A percentile compares a stretch with the other conserved stretches of the same genome.
Evolutionary conservation across 2,113 vertebrate species (phyloP).

Genomic region (Embiotoca jacksoni): DNA sequence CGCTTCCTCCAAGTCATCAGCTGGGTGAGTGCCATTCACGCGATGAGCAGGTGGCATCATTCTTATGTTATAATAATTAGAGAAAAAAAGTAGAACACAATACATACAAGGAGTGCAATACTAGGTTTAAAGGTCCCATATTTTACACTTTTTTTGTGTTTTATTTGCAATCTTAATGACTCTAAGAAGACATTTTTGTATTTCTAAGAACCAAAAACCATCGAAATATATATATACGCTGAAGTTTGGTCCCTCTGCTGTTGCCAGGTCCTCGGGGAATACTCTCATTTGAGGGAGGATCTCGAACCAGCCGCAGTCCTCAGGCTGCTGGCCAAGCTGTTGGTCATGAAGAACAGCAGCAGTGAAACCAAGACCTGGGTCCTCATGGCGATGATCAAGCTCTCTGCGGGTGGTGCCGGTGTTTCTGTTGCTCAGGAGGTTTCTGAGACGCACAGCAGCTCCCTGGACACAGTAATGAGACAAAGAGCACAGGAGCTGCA

Average conservation of each 20-base stretch:
- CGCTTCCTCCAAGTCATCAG: conserved; percentile 97
- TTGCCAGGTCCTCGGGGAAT: conserved; percentile 92
- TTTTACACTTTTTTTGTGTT: too few relatives aligned
- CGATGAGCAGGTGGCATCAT: not conserved
- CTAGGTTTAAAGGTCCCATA: too few relatives aligned
- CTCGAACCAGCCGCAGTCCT: conserved; percentile 85
- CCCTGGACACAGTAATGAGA: conserved; percentile 90
- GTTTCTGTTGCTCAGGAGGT: conserved; percentile 79
- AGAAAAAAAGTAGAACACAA: not conserved
- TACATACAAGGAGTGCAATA: not conserved
- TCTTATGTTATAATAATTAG: not conserved
- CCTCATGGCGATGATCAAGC: conserved; percentile 90
- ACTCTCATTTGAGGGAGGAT: conserved; percentile 86
- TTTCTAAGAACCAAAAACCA: too few relatives aligned
- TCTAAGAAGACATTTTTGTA: too few relatives aligned
- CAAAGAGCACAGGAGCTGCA: conserved; percentile 92
- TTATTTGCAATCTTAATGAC: too few relatives aligned
- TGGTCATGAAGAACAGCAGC: conserved; percentile 84
- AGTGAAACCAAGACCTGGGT: conserved; percentile 93
- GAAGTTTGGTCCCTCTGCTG: not conserved
- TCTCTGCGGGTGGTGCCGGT: conserved; percentile 76
- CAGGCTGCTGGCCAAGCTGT: conserved; percentile 83
- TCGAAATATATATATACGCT: too few relatives aligned
- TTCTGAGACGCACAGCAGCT: conserved; percentile 84
- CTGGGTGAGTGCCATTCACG: conserved; percentile 88